A percentile compares a stretch with the other conserved stretches of the same genome.
Evolutionary conservation across 2,797 vertebrate genomes (phyloP).

Genomic region (Loriculus beryllinus): DNA sequence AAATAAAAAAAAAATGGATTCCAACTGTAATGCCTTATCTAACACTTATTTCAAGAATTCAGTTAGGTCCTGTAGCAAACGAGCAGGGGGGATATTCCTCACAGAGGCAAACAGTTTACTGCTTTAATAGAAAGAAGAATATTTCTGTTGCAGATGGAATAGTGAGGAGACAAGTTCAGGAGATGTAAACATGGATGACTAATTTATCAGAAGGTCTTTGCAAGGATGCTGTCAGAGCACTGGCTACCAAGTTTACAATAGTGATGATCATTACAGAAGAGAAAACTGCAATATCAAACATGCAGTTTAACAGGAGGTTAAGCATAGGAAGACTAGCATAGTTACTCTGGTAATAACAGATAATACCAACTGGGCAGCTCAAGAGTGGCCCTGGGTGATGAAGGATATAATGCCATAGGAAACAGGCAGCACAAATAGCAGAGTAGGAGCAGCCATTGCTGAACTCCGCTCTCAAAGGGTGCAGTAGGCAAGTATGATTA

Average conservation of each 20-base stretch:
- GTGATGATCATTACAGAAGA: background rate
- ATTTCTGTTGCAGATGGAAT: background rate
- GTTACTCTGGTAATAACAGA: background rate
- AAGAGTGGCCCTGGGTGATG: background rate
- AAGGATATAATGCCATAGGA: rapidly evolving
- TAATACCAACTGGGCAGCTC: background rate
- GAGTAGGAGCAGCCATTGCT: background rate
- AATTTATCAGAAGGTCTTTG: background rate
- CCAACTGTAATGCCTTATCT: background rate
- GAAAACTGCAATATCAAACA: background rate
- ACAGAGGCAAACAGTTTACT: background rate
- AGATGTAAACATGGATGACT: background rate
- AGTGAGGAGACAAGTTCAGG: background rate
- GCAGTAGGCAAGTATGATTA: background rate
- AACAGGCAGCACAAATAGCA: background rate
- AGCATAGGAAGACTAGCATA: background rate
- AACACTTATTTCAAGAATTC: background rate
- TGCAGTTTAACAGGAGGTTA: background rate
- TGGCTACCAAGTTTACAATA: background rate
- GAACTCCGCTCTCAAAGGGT: background rate
- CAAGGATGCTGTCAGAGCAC: background rate
- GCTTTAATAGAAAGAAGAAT: background rate
- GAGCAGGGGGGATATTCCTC: background rate
- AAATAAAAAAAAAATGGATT: background rate
- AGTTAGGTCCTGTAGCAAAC: background rate